Evolutionary conservation across 2,888 invertebrate species (phyloP).

Genomic region (Phengaris alcon): DNA sequence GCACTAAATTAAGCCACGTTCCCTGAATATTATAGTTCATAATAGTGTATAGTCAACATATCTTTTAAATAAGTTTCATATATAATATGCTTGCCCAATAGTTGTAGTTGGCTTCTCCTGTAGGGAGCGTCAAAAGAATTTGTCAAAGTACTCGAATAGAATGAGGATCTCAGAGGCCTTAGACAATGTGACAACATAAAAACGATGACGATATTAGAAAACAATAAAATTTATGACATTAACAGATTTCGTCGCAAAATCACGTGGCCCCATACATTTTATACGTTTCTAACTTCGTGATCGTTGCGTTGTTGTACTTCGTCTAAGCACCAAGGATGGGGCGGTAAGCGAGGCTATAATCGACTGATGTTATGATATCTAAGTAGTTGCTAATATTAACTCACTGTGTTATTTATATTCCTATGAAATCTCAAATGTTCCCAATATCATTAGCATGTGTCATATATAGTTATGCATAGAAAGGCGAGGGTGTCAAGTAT

Average conservation of each 20-base stretch:
- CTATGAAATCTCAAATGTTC: constrained; percentile 25
- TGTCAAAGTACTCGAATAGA: constrained; percentile 7
- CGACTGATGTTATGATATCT: constrained; percentile 27
- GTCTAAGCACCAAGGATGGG: not conserved
- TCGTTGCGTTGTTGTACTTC: not conserved
- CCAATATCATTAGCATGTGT: not conserved
- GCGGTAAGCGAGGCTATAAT: constrained; percentile 28
- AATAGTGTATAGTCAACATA: constrained; percentile 29
- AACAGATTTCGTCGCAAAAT: too few relatives aligned
- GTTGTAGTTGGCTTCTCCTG: not conserved
- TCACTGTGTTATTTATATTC: constrained; percentile 10
- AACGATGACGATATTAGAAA: not conserved
- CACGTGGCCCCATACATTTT: too few relatives aligned
- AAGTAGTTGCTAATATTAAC: constrained; percentile 1
- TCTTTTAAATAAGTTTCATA: constrained; percentile 28
- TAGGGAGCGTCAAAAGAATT: not conserved
- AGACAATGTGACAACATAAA: not conserved
- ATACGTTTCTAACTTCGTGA: too few relatives aligned
- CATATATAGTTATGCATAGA: too few relatives aligned
- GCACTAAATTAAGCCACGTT: constrained; percentile 15
- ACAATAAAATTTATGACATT: too few relatives aligned
- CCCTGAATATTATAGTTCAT: not conserved
- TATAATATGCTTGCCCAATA: constrained; percentile 27
- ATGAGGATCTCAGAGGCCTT: not conserved
- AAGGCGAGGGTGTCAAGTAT: too few relatives aligned